Evolutionary conservation across 2,797 vertebrate genomes (phyloP).

Genomic region (Mionectes olivaceus): DNA sequence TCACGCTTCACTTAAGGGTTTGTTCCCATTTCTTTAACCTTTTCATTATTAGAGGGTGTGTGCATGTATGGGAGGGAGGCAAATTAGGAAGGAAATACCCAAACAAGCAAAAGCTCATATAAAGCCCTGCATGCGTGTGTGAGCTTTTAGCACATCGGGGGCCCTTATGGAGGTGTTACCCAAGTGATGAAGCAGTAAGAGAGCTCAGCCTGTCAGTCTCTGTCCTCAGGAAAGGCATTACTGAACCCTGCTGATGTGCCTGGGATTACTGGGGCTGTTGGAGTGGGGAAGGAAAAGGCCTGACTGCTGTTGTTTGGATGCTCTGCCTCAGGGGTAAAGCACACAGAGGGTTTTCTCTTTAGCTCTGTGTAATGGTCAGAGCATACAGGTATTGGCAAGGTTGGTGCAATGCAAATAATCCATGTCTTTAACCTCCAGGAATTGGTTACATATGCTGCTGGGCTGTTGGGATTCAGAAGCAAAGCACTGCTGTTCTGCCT

Average conservation of each 20-base stretch:
- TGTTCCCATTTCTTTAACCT: not conserved
- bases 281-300: not conserved
- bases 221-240: not conserved
- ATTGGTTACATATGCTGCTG: not conserved
- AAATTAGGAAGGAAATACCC: not conserved
- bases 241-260: not conserved
- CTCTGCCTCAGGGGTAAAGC: not conserved
- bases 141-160: not conserved
- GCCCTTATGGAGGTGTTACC: not conserved
- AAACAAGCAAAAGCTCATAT: not conserved
- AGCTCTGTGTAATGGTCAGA: not conserved
- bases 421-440: not conserved
- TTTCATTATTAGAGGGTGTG: not conserved
- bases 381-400: not conserved
- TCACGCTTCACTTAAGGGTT: conserved; percentile 17
- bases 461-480: not conserved
- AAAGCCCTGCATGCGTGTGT: fast-evolving
- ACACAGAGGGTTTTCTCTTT: not conserved
- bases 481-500: not conserved
- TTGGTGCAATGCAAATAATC: not conserved
- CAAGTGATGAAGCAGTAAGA: not conserved
- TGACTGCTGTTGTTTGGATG: not conserved
- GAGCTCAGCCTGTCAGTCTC: not conserved
- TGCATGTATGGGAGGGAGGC: fast-evolving
- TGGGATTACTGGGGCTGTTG: not conserved